Evolutionary conservation across 2,888 invertebrate species (phyloP).

Genomic region (Clostera curtula): DNA sequence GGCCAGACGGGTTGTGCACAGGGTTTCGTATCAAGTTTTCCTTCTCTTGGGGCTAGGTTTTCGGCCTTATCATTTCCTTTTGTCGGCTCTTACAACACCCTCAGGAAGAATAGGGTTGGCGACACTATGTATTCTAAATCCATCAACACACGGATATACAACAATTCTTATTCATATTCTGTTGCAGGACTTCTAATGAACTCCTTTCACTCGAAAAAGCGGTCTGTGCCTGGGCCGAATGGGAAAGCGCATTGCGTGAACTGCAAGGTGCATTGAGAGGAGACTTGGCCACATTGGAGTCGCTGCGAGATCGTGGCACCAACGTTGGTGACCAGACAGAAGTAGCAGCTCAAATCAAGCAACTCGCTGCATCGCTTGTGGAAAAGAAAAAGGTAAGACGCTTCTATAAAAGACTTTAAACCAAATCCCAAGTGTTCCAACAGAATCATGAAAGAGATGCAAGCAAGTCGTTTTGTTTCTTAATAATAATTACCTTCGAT

Average conservation of each 20-base stretch:
- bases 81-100: too few relatives aligned
- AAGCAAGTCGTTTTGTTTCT: too few relatives aligned
- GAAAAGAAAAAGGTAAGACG: constrained; percentile 63
- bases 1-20: too few relatives aligned
- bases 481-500: not conserved
- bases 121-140: too few relatives aligned
- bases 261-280: constrained; percentile 84
- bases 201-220: constrained; percentile 82
- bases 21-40: too few relatives aligned
- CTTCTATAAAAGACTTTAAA: not conserved
- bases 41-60: too few relatives aligned
- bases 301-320: constrained; percentile 74
- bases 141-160: too few relatives aligned
- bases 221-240: constrained; percentile 82
- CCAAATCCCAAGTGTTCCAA: too few relatives aligned
- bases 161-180: too few relatives aligned
- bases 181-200: constrained; percentile 84
- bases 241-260: constrained; percentile 84
- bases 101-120: too few relatives aligned
- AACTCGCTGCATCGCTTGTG: constrained; percentile 76
- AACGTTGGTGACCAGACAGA: constrained; percentile 72
- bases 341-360: constrained; percentile 72
- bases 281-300: constrained; percentile 71
- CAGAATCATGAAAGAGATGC: constrained; percentile 3
- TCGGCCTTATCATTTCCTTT: too few relatives aligned